Percentiles rank a stretch among this genome's conserved stretches.
These are phyloP conservation scores for Phlogophora meticulosa DNA, from an alignment of 2,888 invertebrate genomes.

Conservation along the genomic window DNA sequence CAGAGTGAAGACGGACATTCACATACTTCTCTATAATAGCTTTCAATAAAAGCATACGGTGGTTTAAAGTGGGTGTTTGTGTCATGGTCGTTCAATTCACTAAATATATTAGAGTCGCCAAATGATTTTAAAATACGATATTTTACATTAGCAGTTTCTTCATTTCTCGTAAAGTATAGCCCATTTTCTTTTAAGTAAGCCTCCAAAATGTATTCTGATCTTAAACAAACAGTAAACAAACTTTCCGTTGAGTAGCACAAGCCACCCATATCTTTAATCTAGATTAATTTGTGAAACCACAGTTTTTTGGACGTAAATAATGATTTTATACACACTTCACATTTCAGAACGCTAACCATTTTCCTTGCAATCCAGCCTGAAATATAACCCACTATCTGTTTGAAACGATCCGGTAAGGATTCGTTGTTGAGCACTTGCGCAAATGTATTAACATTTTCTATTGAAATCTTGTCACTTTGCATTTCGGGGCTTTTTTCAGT, in stretches of 20 bases:
- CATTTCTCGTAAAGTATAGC: constrained; percentile 8
- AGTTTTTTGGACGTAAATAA: constrained; percentile 14
- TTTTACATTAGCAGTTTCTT: background rate
- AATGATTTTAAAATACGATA: constrained; percentile 14
- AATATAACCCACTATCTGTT: constrained; percentile 47
- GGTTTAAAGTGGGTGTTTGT: constrained; percentile 16
- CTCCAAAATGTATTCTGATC: constrained; percentile 31
- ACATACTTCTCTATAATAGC: constrained; percentile 29
- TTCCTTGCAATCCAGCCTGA: constrained; percentile 22
- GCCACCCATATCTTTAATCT: constrained; percentile 45
- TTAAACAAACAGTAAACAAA: constrained; percentile 33
- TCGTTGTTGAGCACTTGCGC: constrained; percentile 21
- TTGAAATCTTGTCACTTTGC: constrained; percentile 13
- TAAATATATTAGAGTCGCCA: constrained; percentile 16
- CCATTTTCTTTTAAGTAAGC: constrained; percentile 8
- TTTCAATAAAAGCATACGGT: constrained; percentile 12
- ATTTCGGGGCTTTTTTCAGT: constrained; percentile 4
- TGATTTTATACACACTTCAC: constrained; percentile 32
- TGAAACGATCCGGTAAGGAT: constrained; percentile 12
- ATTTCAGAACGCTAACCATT: constrained; percentile 29
- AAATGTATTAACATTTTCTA: constrained; percentile 19
- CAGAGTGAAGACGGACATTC: constrained; percentile 19
- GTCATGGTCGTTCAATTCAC: constrained; percentile 15
- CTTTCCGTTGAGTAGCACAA: constrained; percentile 40
- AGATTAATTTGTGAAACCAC: constrained; percentile 43